Conservation (phyloP, 2,888 invertebrate species). For the Arge pagana region DNA sequence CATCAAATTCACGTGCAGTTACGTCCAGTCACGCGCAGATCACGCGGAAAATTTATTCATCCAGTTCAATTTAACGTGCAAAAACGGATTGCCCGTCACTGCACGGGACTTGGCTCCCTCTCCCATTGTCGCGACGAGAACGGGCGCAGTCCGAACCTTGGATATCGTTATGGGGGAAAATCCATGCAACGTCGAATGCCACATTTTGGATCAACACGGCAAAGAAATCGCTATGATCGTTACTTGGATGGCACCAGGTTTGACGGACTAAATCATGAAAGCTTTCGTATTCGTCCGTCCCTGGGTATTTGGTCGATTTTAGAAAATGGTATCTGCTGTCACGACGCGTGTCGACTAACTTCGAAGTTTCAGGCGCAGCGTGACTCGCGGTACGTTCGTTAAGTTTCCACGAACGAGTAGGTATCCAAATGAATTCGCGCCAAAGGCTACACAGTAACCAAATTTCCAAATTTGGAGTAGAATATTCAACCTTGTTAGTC, state of each 20-base stretch:
- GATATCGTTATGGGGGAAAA: constrained; percentile 46
- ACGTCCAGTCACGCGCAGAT: too few species aligned
- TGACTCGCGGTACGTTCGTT: too few species aligned
- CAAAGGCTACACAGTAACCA: too few species aligned
- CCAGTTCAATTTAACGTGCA: constrained; percentile 50
- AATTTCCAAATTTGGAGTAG: too few species aligned
- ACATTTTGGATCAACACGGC: constrained; percentile 39
- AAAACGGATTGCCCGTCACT: constrained; percentile 37
- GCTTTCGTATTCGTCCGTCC: constrained; percentile 39
- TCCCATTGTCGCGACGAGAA: constrained; percentile 30
- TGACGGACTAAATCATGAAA: constrained; percentile 25
- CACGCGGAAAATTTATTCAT: constrained; percentile 55
- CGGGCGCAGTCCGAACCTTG: constrained; percentile 45
- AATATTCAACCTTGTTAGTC: too few species aligned
- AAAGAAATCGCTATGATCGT: constrained; percentile 44
- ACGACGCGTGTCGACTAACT: too few species aligned
- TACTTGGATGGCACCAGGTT: constrained; percentile 49
- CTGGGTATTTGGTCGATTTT: too few species aligned
- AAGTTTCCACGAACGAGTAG: too few species aligned
- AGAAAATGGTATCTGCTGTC: too few species aligned
- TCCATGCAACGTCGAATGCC: constrained; percentile 45
- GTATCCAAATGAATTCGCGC: too few species aligned
- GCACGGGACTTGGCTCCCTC: constrained; percentile 30
- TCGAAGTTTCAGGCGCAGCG: too few species aligned
- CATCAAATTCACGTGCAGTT: constrained; percentile 61